Base-by-base conservation (phyloP, 2,113 vertebrate species). In the Dipodomys merriami region DNA sequence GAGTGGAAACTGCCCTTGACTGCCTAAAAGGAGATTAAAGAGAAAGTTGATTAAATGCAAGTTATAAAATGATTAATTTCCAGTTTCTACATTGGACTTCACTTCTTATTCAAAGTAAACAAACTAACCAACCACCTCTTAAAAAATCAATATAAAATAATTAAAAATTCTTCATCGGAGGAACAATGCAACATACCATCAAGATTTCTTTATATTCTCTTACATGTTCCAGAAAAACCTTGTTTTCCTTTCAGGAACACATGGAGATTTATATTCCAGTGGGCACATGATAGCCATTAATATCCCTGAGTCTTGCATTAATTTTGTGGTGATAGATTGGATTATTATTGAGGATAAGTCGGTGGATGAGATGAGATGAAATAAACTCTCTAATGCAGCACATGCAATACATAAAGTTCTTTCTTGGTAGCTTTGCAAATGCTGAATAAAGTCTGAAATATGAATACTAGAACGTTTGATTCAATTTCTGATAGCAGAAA, bases 1-100 rank as follows among this genome's bases (percentile, higher is more conserved):
- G 88, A 99, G 98, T 93, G 99, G 99, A 98, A 99, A 99, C 97
- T 99, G 99, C 95, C 99, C 99, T 97, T 99, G 99, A 97, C 98
- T 98, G 94, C 98, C 99, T 99, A 98, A 92, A 95, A 94, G 92
- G 83, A 78, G 87, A 93, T 96, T 95, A 83, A 93, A 96, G 57
- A 94, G 96, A 73, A 84, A 35, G 57, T 27, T 81, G 88, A 96
- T 96, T 95, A 88, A 88, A 94, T 92, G 83, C 96, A 95, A 96
- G 57, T 90, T 97, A 84, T 7, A 83, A 88, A 96, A 95, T 97
- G 65, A 97, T 95, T 81, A 97, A 19, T 49, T 97, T 95, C 22
- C 87, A 92, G 35, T 85, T 85, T 22, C 1, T 6, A 46, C 67
- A 96, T n/a, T 91, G 68, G 35, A 12, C 25, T 78, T 60, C 83